These are phyloP conservation scores for Rhynchopsitta pachyrhyncha DNA, from an alignment of 2,113 vertebrate species.

Conservation along the genomic window DNA sequence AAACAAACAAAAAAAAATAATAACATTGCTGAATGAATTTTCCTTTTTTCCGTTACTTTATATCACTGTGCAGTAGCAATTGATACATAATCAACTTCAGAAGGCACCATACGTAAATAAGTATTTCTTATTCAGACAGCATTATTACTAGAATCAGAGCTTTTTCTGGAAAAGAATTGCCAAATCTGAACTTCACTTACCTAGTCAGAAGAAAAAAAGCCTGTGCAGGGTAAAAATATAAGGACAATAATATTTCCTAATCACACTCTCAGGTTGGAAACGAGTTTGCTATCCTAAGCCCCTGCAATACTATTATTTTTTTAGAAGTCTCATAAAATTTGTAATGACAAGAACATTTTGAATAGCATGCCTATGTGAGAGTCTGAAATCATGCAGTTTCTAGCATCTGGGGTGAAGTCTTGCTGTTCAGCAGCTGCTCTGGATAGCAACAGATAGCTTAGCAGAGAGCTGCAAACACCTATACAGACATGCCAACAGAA, in stretches of 20 bases:
- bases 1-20: background rate
- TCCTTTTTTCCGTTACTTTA: background rate
- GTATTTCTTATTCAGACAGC: background rate
- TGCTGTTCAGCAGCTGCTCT: slow-evolving; percentile 5
- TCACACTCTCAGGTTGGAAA: background rate
- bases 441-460: background rate
- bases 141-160: background rate
- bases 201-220: background rate
- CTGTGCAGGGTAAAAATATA: background rate
- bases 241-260: background rate
- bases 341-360: background rate
- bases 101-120: background rate
- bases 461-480: background rate
- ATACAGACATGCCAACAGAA: background rate
- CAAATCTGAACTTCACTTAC: background rate
- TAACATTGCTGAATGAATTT: background rate
- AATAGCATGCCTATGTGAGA: background rate
- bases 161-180: background rate
- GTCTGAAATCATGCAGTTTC: background rate
- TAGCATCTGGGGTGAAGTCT: slow-evolving; percentile 24
- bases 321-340: background rate
- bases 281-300: background rate
- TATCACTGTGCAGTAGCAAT: background rate
- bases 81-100: background rate
- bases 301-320: background rate